phyloP scores from a whole-genome alignment of 2,888 invertebrate species.

The Neocrepidodera transversa region DNA sequence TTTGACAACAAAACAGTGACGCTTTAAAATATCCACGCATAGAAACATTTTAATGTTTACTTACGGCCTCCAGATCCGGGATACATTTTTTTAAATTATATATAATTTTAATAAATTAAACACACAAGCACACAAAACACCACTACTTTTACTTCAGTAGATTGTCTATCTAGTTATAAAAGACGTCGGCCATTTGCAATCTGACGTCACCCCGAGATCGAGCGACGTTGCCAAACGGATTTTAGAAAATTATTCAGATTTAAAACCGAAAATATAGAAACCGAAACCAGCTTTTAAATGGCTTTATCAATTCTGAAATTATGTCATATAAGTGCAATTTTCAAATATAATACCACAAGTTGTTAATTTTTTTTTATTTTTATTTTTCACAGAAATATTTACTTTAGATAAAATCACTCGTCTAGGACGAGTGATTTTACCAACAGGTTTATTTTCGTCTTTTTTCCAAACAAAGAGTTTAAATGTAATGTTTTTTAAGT shows the following conservation, averaged over 20 bases:
- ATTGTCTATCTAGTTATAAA: conserved; percentile 55
- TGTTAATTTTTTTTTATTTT: no score
- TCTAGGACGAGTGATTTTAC: no score
- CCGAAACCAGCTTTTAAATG: no score
- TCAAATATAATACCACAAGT: no score
- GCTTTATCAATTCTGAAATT: no score
- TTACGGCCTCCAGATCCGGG: conserved; percentile 60
- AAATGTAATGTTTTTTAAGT: no score
- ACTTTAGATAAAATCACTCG: no score
- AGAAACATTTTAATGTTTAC: conserved; percentile 39
- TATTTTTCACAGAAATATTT: no score
- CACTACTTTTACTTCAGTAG: conserved; percentile 53
- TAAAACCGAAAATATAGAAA: no score
- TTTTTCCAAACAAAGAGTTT: no score
- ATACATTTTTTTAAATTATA: conserved; percentile 52
- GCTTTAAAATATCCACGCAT: conserved; percentile 17
- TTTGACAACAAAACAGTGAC: conserved; percentile 38
- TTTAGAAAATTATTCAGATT: not conserved
- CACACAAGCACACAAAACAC: conserved; percentile 58
- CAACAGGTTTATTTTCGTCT: no score
- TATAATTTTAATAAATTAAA: conserved; percentile 51
- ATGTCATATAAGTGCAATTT: no score
- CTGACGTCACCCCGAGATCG: conserved; percentile 52
- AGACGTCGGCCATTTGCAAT: conserved; percentile 62
- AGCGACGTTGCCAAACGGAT: conserved; percentile 6